Evolutionary conservation across 2,113 vertebrate species (phyloP), one percentile per base, ranked within the genome.

Genomic region (Motacilla tschutschensis): DNA sequence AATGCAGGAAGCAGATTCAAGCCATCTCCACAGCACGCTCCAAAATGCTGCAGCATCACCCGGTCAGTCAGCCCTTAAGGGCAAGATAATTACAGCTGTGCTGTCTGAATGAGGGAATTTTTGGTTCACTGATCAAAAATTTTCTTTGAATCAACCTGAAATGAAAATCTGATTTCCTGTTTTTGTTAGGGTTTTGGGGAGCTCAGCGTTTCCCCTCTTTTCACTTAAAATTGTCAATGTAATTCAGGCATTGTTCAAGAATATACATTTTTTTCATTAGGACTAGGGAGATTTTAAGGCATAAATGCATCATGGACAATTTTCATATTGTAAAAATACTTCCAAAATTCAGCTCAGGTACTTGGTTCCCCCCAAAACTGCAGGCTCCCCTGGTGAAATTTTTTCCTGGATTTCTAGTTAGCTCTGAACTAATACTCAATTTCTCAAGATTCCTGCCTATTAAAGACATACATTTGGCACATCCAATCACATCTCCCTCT

Each of bases 401-500:
- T 69, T 59, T 83, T 54, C 38, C 53, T 35, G 76, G 20, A 12
- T 35, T 64, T 74, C 64, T 31, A 16, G 10, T 8, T n/a, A 63
- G 43, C 36, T 84, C 67, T 50, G 60, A 70, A 44, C 22, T 53
- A 64, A 60, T 29, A 35, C 8, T 66, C 21, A 64, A 35, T 71
- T 83, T 59, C 46, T 62, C 2, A 0, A 14, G 31, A 82, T 74
- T 63, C 58, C 46, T 91, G 65, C 41, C 12, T 67, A 47, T 79
- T 67, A 64, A 85, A 81, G 48, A 40, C 53, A 55, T 6, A 36
- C 24, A 62, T 87, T 63, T 53, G 50, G 48, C 50, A 53, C 57
- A 50, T 87, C 93, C 84, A 90, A 90, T 91, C 82, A 72, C 82
- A 92, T 88, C 92, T 94, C 92, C 88, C 90, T 95, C 94, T 95